A percentile compares a stretch with the other conserved stretches of the same genome.
phyloP scores from a whole-genome alignment of 2,888 invertebrate species.

The Mimachlamys varia region DNA sequence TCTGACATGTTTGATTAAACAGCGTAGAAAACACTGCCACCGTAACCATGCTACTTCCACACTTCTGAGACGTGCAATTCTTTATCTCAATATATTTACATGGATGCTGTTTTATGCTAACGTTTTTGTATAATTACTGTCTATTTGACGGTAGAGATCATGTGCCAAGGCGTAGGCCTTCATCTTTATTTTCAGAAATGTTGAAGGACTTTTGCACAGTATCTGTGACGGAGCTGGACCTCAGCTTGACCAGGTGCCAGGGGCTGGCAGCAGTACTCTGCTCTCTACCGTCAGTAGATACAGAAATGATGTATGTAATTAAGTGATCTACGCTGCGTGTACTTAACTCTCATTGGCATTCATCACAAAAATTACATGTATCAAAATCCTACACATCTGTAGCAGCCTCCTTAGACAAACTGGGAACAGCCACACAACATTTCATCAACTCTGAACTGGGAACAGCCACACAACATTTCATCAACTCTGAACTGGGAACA shows the following conservation, averaged over 20 bases:
- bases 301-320: not conserved
- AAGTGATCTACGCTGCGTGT: not conserved
- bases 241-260: conserved; percentile 19
- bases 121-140: conserved; percentile 23
- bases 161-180: conserved; percentile 5
- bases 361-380: conserved; percentile 32
- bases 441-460: not conserved
- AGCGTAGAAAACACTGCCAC: not conserved
- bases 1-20: conserved; percentile 34
- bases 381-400: conserved; percentile 28
- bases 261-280: not conserved
- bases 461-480: not conserved
- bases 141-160: not conserved
- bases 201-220: conserved; percentile 10
- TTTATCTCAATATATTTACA: conserved; percentile 21
- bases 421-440: not conserved
- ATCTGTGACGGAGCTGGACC: conserved; percentile 20
- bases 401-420: not conserved
- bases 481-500: too few relatives aligned
- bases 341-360: conserved; percentile 28
- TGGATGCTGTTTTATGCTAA: conserved; percentile 8
- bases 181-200: conserved; percentile 31
- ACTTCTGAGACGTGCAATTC: conserved; percentile 3
- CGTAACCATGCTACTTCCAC: not conserved
- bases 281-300: not conserved